A percentile compares a stretch with the other conserved stretches of the same genome.
phyloP scores from a whole-genome alignment of 37 sponge, comb jelly and placozoan genomes.

The Mnemiopsis leidyi region DNA sequence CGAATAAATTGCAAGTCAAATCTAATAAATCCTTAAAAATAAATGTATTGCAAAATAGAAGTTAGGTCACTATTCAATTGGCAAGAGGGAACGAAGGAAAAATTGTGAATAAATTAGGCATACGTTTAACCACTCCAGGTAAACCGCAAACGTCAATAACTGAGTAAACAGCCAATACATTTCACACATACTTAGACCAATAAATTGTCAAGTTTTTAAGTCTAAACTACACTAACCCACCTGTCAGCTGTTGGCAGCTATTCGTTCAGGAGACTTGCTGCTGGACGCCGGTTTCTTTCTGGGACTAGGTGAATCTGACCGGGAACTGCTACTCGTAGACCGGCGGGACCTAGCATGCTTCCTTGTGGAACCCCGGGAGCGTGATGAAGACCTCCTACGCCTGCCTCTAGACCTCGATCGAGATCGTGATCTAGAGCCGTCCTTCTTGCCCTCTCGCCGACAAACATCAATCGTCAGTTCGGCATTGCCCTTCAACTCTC shows the following conservation, averaged over 20 bases:
- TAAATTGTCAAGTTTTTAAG: too few relatives aligned
- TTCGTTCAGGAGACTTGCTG: background rate
- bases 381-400: background rate
- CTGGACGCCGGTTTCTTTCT: background rate
- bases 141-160: too few relatives aligned
- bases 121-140: too few relatives aligned
- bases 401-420: background rate
- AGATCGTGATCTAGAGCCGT: constrained; percentile 35
- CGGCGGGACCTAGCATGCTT: background rate
- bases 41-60: too few relatives aligned
- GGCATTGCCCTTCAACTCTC: constrained; percentile 39
- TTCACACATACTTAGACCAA: too few relatives aligned
- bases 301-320: background rate
- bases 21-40: too few relatives aligned
- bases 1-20: too few relatives aligned
- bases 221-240: too few relatives aligned
- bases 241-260: background rate
- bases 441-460: constrained; percentile 35
- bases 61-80: too few relatives aligned
- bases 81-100: too few relatives aligned
- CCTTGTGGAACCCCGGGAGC: background rate
- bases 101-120: too few relatives aligned
- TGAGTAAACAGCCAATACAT: too few relatives aligned
- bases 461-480: constrained; percentile 36
- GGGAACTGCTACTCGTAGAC: background rate